Evolutionary conservation across 1,140 invertebrate species (phyloP), one percentile per base, ranked within the genome.

Genomic region (Drosophila tropicalis): DNA sequence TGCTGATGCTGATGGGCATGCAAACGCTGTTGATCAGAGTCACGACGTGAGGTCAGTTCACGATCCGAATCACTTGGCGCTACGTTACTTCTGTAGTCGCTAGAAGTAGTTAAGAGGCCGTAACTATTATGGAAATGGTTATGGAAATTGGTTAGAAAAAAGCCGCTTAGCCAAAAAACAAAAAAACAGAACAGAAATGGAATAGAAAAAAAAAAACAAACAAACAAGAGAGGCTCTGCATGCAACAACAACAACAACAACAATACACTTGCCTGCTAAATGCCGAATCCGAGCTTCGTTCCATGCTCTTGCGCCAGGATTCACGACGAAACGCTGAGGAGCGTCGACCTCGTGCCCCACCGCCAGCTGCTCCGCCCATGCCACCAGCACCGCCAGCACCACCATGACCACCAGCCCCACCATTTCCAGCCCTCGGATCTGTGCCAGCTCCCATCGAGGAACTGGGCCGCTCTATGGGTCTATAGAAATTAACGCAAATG

Each of bases 401-500:
- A 3, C 36, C 70, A 64, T 77, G 82, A 1, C 85, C 83, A 4
- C 71, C 81, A 9, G 64, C 72, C 0, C 90, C 71, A 70, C 90
- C 72, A 72, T 83, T 71, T 3, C 89, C 85, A 29, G 82, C 34
- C 13, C 80, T 74, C 7, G 80, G 83, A 19, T 89, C 83, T 0
- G 67, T 62, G 0, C 76, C 62, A 3, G 58, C 65, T 9, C 72
- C 75, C 5, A 39, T 68, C 34, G 57, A 57, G 5, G 86, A 58
- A 25, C 87, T 69, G 36, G 92, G 91, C 58, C 94, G 94, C 89
- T 97, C 95, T 56, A 98, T 95, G 0, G 97, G 96, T 54, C 98
- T 95, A 93, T 99, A 99, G 92, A 99, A 99, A 92, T 99, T 99
- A 25, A 99, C 96, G 93, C 98, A 99, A 72, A 99, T 97, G 22